Percentiles rank a stretch among this genome's conserved stretches.
phyloP scores from a whole-genome alignment of 2,797 vertebrate species.

The Pteropus rufus region DNA sequence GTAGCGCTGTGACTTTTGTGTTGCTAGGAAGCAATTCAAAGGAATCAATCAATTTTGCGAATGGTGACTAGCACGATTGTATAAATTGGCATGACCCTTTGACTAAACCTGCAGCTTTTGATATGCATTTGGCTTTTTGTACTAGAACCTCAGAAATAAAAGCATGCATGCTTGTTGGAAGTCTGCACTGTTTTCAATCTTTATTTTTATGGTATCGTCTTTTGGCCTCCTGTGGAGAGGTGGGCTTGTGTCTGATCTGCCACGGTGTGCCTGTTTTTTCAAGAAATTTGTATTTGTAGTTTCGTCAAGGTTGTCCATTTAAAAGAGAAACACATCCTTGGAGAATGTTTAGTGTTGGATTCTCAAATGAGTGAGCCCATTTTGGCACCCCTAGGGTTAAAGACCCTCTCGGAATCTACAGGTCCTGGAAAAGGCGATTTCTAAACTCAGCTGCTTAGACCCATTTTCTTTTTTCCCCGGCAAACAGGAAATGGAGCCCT shows the following conservation, averaged over 20 bases:
- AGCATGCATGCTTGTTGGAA: background rate
- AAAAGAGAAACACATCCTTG: background rate
- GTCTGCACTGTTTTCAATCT: background rate
- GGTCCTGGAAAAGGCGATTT: constrained; percentile 68
- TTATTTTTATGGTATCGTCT: background rate
- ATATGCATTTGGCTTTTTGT: background rate
- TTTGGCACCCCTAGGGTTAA: constrained; percentile 77
- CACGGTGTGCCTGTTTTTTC: background rate
- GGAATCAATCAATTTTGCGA: background rate
- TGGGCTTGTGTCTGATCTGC: background rate
- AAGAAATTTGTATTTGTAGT: background rate
- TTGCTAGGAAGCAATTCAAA: background rate
- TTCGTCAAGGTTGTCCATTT: background rate
- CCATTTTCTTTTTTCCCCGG: constrained; percentile 70
- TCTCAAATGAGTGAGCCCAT: background rate
- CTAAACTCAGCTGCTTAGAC: constrained; percentile 76
- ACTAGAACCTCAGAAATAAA: background rate
- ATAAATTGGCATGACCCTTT: background rate
- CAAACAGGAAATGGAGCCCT: constrained; percentile 85
- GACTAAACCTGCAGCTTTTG: background rate
- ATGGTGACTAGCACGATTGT: accelerated
- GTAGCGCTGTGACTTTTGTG: background rate
- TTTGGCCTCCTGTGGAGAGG: background rate
- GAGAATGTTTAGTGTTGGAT: background rate
- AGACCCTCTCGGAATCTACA: constrained; percentile 71